phyloP scores from a whole-genome alignment of 2,113 vertebrate genomes.

The Myotis davidii region DNA sequence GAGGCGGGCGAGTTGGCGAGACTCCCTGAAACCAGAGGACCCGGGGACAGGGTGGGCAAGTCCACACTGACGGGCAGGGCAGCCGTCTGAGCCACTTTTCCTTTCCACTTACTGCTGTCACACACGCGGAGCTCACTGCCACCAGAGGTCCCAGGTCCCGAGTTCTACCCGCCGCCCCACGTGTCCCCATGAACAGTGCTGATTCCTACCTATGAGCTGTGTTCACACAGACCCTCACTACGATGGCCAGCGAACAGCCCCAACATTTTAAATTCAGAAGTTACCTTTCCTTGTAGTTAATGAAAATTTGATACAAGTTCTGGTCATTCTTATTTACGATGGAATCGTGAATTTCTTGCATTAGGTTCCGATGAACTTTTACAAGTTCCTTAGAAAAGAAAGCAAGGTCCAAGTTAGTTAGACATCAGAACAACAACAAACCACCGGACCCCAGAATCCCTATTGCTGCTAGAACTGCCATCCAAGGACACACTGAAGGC shows the following conservation, averaged over 20 bases:
- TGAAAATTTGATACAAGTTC: slow-evolving; percentile 96
- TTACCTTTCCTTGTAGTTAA: slow-evolving; percentile 97
- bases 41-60: not conserved
- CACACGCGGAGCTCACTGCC: not conserved
- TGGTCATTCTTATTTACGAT: slow-evolving; percentile 92
- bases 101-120: not conserved
- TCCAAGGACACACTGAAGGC: not conserved
- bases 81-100: not conserved
- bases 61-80: not conserved
- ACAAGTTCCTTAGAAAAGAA: slow-evolving; percentile 92
- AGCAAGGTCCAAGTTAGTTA: slow-evolving; percentile 59
- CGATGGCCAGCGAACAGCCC: not conserved
- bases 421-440: not conserved
- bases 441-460: not conserved
- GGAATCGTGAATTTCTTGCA: slow-evolving; percentile 94
- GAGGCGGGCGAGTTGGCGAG: not conserved
- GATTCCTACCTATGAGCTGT: not conserved
- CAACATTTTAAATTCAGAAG: not conserved
- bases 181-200: not conserved
- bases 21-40: not conserved
- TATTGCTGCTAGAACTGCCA: not conserved
- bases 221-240: not conserved
- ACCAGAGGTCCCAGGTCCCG: not conserved
- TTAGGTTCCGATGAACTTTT: slow-evolving; percentile 94
- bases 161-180: not conserved